Evolutionary conservation across 2,113 vertebrate genomes (phyloP), one percentile per base, ranked within the genome.

Genomic region (Oriolus oriolus): DNA sequence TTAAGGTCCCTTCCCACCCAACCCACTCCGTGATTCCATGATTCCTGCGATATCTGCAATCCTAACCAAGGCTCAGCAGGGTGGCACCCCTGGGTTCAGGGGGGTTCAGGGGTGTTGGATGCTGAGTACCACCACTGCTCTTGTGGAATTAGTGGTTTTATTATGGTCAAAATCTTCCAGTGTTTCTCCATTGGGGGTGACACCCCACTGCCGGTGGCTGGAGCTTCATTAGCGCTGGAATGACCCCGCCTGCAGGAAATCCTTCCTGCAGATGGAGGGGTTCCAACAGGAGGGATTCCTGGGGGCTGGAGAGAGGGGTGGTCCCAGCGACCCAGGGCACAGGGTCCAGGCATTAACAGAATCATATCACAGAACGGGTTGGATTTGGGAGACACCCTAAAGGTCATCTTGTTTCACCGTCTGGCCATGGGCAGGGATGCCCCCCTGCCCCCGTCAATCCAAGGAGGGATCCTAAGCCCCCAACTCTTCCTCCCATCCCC

Each of bases 361-460:
- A 20, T 23, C 14, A 0, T 2, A 3, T 5, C 41, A 3, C 18
- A 21, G 35, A 2, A 6, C 2, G 17, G 14, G 18, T 21, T 9
- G 76, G 31, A 11, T 5, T 19, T 9, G 41, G 65, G 35, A 12
- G 22, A 19, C 33, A 20, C 39, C 35, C 57, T 5, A 4, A n/a
- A 21, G 35, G 4, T 19, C 57, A 9, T 2, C 57, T 9, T 13
- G 37, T 54, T n/a, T 15, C 50, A n/a, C 18, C 7, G 1, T 12
- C 53, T 18, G 11, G 73, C 45, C 59, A 8, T 1, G 28, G 73
- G 14, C 44, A 31, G 37, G 13, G 16, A 4, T 20, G 28, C 7
- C 37, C 12, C 26, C 21, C 66, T 26, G 33, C 13, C 28, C 21
- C 53, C 10, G 4, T 13, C 44, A 13, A 1, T 17, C 26, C 50